These are phyloP conservation scores for Drosophila lini DNA, from an alignment of 1,140 invertebrate species.

Conservation along the genomic window DNA sequence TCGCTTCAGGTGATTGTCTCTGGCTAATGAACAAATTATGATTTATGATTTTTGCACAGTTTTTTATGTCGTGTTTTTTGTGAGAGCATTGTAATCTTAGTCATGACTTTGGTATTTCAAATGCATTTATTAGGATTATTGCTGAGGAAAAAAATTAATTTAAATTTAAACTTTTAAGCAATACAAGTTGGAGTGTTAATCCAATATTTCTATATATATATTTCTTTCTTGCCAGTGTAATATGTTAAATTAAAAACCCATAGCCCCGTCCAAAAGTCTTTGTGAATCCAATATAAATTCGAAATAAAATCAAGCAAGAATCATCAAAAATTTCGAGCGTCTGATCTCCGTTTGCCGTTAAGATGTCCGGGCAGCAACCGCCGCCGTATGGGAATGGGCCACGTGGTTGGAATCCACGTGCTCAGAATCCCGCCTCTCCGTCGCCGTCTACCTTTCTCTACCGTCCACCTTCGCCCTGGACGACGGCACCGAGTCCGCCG, in stretches of 20 bases:
- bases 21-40: slow-evolving; percentile 55
- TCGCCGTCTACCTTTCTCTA: slow-evolving; percentile 86
- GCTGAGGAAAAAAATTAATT: too few species aligned
- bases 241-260: slow-evolving; percentile 67
- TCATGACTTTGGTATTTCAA: not conserved
- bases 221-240: slow-evolving; percentile 51
- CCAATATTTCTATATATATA: not conserved
- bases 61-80: slow-evolving; percentile 4
- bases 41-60: slow-evolving; percentile 29
- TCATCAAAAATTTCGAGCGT: slow-evolving; percentile 19
- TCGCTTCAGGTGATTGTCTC: slow-evolving; percentile 66
- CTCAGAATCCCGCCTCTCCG: slow-evolving; percentile 70
- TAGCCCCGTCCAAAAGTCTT: slow-evolving; percentile 50
- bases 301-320: slow-evolving; percentile 25
- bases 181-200: slow-evolving; percentile 2
- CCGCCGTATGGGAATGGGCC: slow-evolving; percentile 85
- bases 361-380: slow-evolving; percentile 86
- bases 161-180: not conserved
- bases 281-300: slow-evolving; percentile 27
- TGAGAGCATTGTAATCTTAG: not conserved
- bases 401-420: slow-evolving; percentile 84
- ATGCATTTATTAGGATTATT: too few species aligned
- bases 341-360: slow-evolving; percentile 31
- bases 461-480: slow-evolving; percentile 88
- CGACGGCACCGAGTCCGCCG: slow-evolving; percentile 85